phyloP scores from a whole-genome alignment of 2,113 vertebrate genomes.

The Grammomys surdaster region DNA sequence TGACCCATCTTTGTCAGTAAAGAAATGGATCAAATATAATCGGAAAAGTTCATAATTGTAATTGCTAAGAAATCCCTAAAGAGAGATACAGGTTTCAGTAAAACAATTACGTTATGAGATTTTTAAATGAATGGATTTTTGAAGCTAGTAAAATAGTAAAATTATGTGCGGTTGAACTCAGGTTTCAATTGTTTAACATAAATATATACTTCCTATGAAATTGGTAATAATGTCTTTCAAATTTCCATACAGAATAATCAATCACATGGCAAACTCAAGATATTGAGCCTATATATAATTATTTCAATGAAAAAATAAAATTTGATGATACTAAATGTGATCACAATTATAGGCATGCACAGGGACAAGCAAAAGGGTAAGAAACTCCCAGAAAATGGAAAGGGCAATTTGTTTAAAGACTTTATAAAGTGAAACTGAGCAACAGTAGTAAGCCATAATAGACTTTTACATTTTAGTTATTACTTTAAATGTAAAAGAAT shows the following conservation, averaged over 20 bases:
- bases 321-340: not conserved
- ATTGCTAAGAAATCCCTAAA: not conserved
- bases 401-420: not conserved
- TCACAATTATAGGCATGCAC: not conserved
- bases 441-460: not conserved
- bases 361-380: not conserved
- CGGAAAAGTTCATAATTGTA: not conserved
- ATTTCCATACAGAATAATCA: not conserved
- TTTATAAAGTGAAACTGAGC: not conserved
- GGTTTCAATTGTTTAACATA: not conserved
- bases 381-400: not conserved
- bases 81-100: not conserved
- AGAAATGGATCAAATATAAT: not conserved
- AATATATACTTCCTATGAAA: not conserved
- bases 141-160: not conserved
- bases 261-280: not conserved
- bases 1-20: not conserved
- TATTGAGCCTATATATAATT: not conserved
- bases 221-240: not conserved
- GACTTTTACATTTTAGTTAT: not conserved
- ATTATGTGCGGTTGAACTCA: not conserved
- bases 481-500: not conserved
- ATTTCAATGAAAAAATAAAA: not conserved
- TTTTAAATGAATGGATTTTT: not conserved
- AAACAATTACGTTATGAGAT: not conserved